phyloP scores from a whole-genome alignment of 2,797 vertebrate species.

The Dipus sagitta region DNA sequence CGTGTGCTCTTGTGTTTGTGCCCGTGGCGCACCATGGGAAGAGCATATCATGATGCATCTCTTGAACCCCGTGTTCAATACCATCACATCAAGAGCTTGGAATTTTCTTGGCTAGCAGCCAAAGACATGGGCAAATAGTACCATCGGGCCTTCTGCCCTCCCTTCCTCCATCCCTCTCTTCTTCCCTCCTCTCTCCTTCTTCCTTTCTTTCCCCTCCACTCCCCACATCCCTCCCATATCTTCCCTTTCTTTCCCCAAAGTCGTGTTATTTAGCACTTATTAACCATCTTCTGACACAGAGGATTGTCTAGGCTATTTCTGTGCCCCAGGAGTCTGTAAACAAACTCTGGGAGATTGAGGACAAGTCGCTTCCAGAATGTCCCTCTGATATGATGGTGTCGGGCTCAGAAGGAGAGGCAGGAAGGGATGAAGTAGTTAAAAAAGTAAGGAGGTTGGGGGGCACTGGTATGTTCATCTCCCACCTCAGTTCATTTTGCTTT shows the following conservation, averaged over 20 bases:
- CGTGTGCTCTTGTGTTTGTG: neutral
- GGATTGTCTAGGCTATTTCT: neutral
- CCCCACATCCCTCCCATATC: too few relatives aligned
- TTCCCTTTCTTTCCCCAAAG: neutral
- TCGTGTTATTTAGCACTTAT: neutral
- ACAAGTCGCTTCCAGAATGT: neutral
- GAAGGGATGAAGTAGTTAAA: neutral
- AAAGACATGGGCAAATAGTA: neutral
- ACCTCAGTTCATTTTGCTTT: neutral
- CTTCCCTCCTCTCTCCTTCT: too few relatives aligned
- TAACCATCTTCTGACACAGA: too few relatives aligned
- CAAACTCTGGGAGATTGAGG: neutral
- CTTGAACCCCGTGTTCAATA: neutral
- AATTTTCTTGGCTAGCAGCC: neutral
- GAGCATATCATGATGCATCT: neutral
- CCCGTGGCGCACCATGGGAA: neutral
- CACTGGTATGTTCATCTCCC: neutral
- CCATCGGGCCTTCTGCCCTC: neutral
- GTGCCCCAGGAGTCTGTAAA: neutral
- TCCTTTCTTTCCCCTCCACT: too few relatives aligned
- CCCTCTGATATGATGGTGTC: neutral
- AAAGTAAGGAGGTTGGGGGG: neutral
- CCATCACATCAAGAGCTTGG: neutral
- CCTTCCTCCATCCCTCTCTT: too few relatives aligned
- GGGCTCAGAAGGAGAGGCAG: neutral